Conservation (phyloP, 2,797 vertebrate species). For the Helostoma temminkii region DNA sequence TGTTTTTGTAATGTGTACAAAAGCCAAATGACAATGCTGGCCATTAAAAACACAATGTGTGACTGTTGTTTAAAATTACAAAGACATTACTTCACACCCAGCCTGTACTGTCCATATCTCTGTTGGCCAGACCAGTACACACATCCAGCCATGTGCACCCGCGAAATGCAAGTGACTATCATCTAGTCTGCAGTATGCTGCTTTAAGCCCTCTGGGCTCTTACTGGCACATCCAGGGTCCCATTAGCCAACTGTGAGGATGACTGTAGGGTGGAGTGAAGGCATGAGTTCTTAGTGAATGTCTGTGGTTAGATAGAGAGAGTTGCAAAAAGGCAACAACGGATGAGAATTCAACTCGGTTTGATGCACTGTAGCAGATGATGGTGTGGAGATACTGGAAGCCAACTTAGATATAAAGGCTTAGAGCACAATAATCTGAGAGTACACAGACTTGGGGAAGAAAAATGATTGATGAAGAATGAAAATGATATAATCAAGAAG, state of each 20-base stretch:
- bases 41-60: neutral
- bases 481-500: neutral
- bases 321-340: neutral
- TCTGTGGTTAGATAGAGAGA: neutral
- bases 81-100: neutral
- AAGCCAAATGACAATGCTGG: too few species aligned
- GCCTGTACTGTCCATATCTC: constrained; percentile 17
- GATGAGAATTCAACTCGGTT: neutral
- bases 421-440: too few species aligned
- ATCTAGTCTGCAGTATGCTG: constrained; percentile 1
- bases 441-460: neutral
- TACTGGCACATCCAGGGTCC: constrained; percentile 19
- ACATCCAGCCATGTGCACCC: neutral
- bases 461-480: neutral
- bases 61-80: neutral
- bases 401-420: neutral
- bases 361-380: neutral
- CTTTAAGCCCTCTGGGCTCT: constrained; percentile 11
- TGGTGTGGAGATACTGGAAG: neutral
- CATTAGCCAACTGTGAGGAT: constrained; percentile 27
- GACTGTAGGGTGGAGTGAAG: neutral
- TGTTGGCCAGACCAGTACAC: constrained; percentile 11
- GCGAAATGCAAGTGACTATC: constrained; percentile 20
- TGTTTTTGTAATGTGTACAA: too few species aligned
- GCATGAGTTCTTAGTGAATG: constrained; percentile 2